phyloP scores from a whole-genome alignment of 2,113 vertebrate species.

The Stegastes partitus region DNA sequence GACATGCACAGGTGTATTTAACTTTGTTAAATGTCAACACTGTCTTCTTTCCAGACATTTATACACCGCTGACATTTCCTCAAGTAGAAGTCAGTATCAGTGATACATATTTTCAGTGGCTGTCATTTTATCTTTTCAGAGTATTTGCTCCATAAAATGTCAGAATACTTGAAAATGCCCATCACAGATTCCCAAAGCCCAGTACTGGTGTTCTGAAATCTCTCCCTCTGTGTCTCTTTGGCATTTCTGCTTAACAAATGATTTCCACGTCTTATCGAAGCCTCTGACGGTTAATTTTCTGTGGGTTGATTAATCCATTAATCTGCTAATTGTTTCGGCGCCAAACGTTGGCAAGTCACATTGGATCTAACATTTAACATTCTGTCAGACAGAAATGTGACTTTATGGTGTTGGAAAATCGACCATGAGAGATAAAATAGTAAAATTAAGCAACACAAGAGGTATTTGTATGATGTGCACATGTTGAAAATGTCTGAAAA shows the following conservation, averaged over 20 bases:
- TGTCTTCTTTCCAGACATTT: neutral
- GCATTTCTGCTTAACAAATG: neutral
- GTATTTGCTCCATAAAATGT: neutral
- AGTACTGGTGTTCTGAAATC: too few species aligned
- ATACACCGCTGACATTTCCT: neutral
- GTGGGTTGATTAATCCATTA: neutral
- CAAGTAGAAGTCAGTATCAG: neutral
- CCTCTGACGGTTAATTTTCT: neutral
- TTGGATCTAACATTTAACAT: neutral
- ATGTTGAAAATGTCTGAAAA: neutral
- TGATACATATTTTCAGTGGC: too few species aligned
- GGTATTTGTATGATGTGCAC: too few species aligned
- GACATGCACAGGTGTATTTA: neutral
- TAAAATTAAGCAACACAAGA: too few species aligned
- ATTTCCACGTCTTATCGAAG: neutral
- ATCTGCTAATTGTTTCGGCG: slow-evolving; percentile 5
- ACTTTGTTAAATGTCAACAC: slow-evolving; percentile 8
- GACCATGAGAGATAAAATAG: too few species aligned
- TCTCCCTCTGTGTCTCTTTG: neutral
- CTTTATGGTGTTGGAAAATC: neutral
- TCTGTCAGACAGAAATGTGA: neutral
- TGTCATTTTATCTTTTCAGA: neutral
- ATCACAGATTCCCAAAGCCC: neutral
- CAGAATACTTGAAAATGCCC: neutral
- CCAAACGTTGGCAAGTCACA: neutral